Evolutionary conservation across 1,140 invertebrate species (phyloP).

Genomic region (Diploscapter pachys): DNA sequence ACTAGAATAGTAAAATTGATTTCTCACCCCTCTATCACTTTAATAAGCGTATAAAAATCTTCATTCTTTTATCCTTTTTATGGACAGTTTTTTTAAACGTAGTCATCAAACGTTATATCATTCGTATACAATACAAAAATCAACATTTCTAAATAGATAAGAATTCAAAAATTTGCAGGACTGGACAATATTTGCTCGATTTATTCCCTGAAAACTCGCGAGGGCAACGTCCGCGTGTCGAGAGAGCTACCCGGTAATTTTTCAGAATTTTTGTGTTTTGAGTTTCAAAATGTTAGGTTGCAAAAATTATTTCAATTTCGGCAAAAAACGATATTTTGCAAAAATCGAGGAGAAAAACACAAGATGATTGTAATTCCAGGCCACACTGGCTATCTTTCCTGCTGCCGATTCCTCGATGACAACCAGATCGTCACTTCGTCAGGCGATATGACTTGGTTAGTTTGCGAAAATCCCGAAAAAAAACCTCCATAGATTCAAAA

Average conservation of each 20-base stretch:
- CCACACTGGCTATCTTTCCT: constrained; percentile 93
- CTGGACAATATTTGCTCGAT: constrained; percentile 98
- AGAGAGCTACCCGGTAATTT: constrained; percentile 75
- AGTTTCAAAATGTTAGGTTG: too few relatives aligned
- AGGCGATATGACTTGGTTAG: constrained; percentile 94
- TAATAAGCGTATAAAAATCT: constrained; percentile 1
- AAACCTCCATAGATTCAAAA: too few relatives aligned
- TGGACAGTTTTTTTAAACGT: constrained; percentile 9
- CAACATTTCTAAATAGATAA: background rate
- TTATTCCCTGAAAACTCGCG: constrained; percentile 88
- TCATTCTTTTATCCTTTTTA: background rate
- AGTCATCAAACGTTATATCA: background rate
- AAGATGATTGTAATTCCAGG: constrained; percentile 61
- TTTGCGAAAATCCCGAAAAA: constrained; percentile 8
- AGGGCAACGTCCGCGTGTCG: constrained; percentile 91
- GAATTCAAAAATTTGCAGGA: constrained; percentile 57
- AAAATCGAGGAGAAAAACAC: too few relatives aligned
- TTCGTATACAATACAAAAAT: background rate
- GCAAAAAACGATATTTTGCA: too few relatives aligned
- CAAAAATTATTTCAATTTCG: too few relatives aligned
- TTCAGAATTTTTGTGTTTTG: too few relatives aligned
- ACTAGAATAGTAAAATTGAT: background rate
- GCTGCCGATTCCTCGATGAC: constrained; percentile 95
- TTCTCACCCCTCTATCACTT: background rate
- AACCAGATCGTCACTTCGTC: constrained; percentile 98